Base-by-base conservation (phyloP, 2,113 vertebrate genomes). In the Mustela nigripes region DNA sequence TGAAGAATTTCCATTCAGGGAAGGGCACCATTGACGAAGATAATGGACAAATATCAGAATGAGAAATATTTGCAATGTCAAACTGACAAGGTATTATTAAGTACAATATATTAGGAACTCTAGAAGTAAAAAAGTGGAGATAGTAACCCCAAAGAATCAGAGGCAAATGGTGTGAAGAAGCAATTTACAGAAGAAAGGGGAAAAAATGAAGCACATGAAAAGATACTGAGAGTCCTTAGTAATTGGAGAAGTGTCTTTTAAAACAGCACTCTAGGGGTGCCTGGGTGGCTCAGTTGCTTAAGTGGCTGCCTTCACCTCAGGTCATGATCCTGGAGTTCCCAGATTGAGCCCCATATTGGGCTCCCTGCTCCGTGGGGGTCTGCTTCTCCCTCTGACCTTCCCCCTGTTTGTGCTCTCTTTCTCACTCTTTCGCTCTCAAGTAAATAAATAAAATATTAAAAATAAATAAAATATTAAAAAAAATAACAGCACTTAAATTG, bases 231-330 rank as follows among this genome's bases (percentile, higher is more conserved):
- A 93, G 83, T 71, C 36, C 58, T 92, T 71, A n/a, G 28, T 60
- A 81, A 76, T 94, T 76, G 92, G 45, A 89, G n/a, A 91, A 85
- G 65, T 85, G 58, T n/a, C 65, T 82, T 89, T 60, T 82, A 81
- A 85, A 91, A 50, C 10, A 78, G 39, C 63, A 82, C 36, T 85
- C 42, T 9, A 71, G 21, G 71, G 36, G 71, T 22, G 1, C 36
- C 71, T 42, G 21, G 21, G 36, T 42, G 71, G 21, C 5, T 42
- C 22, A 42, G 71, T 42, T 3, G 0, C 36, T 42, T 42, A 42
- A 24, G 16, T 56, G 53, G 53, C 53, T 5, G 11, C 10, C 22
- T 73, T 73, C 22, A 12, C 5, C 21, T 73, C 71, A 73, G 22
- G 71, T 73, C 63, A 65, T 16, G 28, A 33, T 65, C 28, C 28